Percentiles rank a stretch among this genome's conserved stretches.
Conservation (phyloP, 2,888 invertebrate genomes). For the Scaeva pyrastri region DNA sequence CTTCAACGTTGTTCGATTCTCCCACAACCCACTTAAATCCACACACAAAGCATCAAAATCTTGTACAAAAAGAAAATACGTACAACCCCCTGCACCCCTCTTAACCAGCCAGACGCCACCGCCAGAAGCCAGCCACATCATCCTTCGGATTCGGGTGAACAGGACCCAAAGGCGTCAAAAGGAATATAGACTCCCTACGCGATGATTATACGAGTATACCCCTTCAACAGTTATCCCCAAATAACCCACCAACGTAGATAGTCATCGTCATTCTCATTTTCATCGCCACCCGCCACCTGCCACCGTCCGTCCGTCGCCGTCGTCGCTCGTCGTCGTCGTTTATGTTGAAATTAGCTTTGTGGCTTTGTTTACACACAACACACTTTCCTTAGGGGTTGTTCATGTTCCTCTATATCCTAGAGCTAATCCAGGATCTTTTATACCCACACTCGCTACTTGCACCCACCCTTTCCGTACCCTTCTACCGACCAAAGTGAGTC, state of each 20-base stretch:
- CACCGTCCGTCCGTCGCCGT: not conserved
- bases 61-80: conserved; percentile 14
- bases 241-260: not conserved
- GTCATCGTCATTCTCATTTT: too few relatives aligned
- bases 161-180: conserved; percentile 30
- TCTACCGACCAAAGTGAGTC: conserved; percentile 23
- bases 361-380: conserved; percentile 28
- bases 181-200: conserved; percentile 28
- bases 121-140: not conserved
- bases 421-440: conserved; percentile 4
- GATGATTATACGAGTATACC: conserved; percentile 36
- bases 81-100: not conserved
- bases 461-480: not conserved
- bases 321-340: conserved; percentile 8
- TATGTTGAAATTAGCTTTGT: conserved; percentile 47
- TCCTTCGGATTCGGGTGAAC: too few relatives aligned
- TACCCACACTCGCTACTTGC: not conserved
- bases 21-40: not conserved
- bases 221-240: conserved; percentile 21
- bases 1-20: not conserved
- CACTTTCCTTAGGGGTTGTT: conserved; percentile 27
- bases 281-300: too few relatives aligned
- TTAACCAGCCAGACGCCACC: too few relatives aligned
- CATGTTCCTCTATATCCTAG: too few relatives aligned
- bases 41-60: conserved; percentile 28